Base-by-base conservation (phyloP, 2,888 invertebrate species). In the Amblyjoppa proteus region DNA sequence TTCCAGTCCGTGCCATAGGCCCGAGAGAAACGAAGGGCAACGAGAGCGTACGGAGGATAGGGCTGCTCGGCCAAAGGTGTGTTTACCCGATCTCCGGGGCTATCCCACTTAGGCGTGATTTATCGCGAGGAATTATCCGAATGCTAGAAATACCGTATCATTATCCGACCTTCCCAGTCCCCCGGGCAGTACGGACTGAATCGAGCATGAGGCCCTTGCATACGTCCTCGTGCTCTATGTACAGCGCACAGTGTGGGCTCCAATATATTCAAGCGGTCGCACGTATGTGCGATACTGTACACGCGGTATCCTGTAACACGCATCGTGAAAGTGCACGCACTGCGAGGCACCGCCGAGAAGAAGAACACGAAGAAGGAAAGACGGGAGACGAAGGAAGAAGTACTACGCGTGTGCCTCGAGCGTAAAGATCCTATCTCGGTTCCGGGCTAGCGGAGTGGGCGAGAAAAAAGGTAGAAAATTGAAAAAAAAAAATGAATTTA, bases 121-220 rank as follows among this genome's bases (percentile, higher is more conserved):
- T 94, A 94, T 94, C 91, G 91, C 90, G 88, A 91, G 90, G 92
- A 92, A 93, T 93, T 92, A 93, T 93, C 93, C 91, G 92, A 94
- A 94, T 93, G 93, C 92, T 93, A 93, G 93, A 87, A 93, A 92
- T 91, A 93, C 93, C 90, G 91, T 93, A 92, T 94, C 91, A 94
- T 94, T 93, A 94, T 92, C 92, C 89, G 81, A 84, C 81, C 71
- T 82, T 80, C 79, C 77, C 69, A 76, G 61, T 71, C 45, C 34
- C 34, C 34, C 69, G 41, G 66, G 38, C 53, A 61, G 74, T 41
- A 41, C 77, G 53, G 41, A 68, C 38, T 78, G 81, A 58, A 71
- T 61, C 74, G 78, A 77, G 73, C 51, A 68, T 69, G 68, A 64
- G 69, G 75, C 68, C 64, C 77, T 80, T 82, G 38, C 70, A 68